A percentile compares a stretch with the other conserved stretches of the same genome.
Evolutionary conservation across 2,888 invertebrate genomes (phyloP).

Genomic region (Pemphredon lugubris): DNA sequence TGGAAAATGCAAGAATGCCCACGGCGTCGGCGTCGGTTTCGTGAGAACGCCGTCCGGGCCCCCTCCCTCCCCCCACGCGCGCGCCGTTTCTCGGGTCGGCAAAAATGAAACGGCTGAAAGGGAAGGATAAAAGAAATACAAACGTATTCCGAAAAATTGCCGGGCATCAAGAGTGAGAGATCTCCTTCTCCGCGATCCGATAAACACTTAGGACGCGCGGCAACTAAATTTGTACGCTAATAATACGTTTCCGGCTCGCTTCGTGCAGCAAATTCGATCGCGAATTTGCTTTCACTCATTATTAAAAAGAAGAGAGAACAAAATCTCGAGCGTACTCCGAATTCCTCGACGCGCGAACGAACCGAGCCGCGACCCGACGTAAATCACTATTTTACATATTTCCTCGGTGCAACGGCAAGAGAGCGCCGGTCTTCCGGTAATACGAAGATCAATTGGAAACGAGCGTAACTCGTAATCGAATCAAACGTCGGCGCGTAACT

Average conservation of each 20-base stretch:
- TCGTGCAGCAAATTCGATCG: slow-evolving; percentile 44
- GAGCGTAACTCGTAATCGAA: too few relatives aligned
- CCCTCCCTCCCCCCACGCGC: too few relatives aligned
- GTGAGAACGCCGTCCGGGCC: slow-evolving; percentile 58
- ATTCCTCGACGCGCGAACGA: too few relatives aligned
- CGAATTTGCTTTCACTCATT: slow-evolving; percentile 8
- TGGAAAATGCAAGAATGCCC: slow-evolving; percentile 57
- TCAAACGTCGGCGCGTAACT: too few relatives aligned
- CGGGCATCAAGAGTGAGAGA: slow-evolving; percentile 10
- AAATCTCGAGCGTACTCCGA: too few relatives aligned
- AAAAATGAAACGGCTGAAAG: slow-evolving; percentile 15
- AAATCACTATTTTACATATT: too few relatives aligned
- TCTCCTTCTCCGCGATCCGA: slow-evolving; percentile 14
- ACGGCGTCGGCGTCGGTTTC: slow-evolving; percentile 49
- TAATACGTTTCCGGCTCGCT: slow-evolving; percentile 31
- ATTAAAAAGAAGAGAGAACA: slow-evolving; percentile 1
- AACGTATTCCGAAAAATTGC: slow-evolving; percentile 31
- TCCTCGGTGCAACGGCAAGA: too few relatives aligned
- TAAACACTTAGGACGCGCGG: slow-evolving; percentile 33
- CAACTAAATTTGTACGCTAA: slow-evolving; percentile 33
- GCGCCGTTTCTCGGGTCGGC: slow-evolving; percentile 24
- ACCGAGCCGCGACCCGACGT: too few relatives aligned
- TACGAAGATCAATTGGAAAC: too few relatives aligned
- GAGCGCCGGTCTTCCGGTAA: too few relatives aligned
- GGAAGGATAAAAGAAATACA: slow-evolving; percentile 30